A percentile compares a stretch with the other conserved stretches of the same genome.
These are phyloP conservation scores for Muschampia plurimacula DNA, from an alignment of 2,888 invertebrate genomes.

Conservation along the genomic window DNA sequence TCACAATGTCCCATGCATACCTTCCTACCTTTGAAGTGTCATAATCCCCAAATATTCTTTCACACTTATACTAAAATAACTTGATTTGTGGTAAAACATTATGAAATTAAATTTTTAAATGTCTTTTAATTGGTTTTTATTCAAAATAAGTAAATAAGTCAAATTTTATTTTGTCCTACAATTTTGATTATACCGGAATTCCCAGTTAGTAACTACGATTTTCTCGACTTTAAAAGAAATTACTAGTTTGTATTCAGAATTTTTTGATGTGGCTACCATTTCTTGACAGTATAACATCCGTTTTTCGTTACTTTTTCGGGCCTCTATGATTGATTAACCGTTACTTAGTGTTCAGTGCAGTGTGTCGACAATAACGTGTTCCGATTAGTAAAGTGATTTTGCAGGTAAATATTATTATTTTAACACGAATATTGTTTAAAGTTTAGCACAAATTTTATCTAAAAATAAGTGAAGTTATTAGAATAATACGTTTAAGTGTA, in stretches of 20 bases:
- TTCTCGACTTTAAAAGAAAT: not conserved
- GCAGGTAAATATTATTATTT: not conserved
- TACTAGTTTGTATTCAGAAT: not conserved
- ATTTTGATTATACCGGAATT: not conserved
- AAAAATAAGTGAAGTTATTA: constrained; percentile 12
- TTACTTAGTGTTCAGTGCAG: not conserved
- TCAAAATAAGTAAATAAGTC: not conserved
- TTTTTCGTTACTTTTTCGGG: not conserved
- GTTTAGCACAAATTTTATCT: constrained; percentile 10
- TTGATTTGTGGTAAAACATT: not conserved
- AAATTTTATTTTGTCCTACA: not conserved
- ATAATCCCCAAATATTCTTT: not conserved
- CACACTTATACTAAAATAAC: not conserved
- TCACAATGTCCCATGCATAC: constrained; percentile 2
- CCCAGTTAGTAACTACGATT: not conserved
- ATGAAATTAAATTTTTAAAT: not conserved
- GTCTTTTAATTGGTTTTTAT: not conserved
- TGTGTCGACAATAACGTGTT: constrained; percentile 1
- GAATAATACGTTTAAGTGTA: constrained; percentile 11
- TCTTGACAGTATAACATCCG: not conserved
- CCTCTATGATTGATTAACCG: not conserved
- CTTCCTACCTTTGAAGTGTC: not conserved
- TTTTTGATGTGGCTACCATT: not conserved
- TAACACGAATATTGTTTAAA: not conserved
- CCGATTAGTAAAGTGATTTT: not conserved